Base-by-base conservation (phyloP, 2,113 vertebrate species). In the Limanda limanda region DNA sequence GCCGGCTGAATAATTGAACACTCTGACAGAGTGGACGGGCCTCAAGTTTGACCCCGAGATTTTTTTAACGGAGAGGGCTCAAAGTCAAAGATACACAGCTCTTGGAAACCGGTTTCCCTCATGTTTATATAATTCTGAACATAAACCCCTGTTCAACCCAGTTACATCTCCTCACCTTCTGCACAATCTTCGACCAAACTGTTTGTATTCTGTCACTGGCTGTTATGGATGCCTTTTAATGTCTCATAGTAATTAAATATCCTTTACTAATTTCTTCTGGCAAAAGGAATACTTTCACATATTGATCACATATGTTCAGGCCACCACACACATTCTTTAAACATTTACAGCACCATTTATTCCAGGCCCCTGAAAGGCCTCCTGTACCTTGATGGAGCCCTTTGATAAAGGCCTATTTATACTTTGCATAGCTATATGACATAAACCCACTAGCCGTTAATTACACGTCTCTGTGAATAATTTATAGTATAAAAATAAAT, bases 361-460 rank as follows among this genome's bases (percentile, higher is more conserved):
- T 84, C 65, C 60, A 87, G 74, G 79, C 73, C 47, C 47, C 47
- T 18, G 18, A 51, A 51, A 51, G 47, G 47, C 47, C 47, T 17
- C 47, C 15, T 51, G 47, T 51, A 51, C 47, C 47, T 17, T 51
- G 47, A 51, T 51, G 47, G 7, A 51, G 47, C 74, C 84, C 76
- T 92, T 88, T 91, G 93, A 91, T 92, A 92, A 93, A 91, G 83
- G 71, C 31, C 81, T 83, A 90, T 91, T 92, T 88, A 91, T 92
- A 84, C 73, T 86, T 81, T 84, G 66, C 74, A 83, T 79, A 66
- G 78, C 84, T 63, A 40, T 76, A 83, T 81, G 84, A 92, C 88
- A 91, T 88, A 86, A 91, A 86, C 89, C 71, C 89, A 87, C 71
- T 70, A 74, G 81, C 87, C 73, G 60, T 91, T 93, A 91, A 93